These are phyloP conservation scores for Nephila pilipes DNA, from an alignment of 1,140 invertebrate species.

Conservation along the genomic window DNA sequence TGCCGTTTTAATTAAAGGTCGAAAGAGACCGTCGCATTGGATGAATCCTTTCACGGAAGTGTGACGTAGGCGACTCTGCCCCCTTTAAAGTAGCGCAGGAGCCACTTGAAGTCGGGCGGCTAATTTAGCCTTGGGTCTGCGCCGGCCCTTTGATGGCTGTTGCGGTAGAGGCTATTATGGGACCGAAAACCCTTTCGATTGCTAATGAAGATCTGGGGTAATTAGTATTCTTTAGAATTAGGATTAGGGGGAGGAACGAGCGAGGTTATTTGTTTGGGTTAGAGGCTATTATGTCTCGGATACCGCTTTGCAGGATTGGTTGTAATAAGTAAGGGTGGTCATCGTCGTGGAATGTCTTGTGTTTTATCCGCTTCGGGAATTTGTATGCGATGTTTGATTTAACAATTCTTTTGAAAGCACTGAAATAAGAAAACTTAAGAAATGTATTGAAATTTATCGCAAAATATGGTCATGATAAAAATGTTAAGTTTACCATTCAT, in stretches of 20 bases:
- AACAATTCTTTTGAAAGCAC: no score
- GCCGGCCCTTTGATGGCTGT: not conserved
- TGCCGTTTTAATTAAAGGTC: constrained; percentile 51
- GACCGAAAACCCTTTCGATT: constrained; percentile 46
- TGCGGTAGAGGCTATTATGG: constrained; percentile 41
- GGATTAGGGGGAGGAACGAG: not conserved
- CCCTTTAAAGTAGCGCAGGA: not conserved
- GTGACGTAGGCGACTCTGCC: constrained; percentile 32
- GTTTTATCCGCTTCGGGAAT: no score
- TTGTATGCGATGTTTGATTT: no score
- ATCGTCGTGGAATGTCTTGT: no score
- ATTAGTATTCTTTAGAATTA: constrained; percentile 39
- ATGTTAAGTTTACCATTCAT: no score
- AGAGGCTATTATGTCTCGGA: not conserved
- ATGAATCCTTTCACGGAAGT: constrained; percentile 16
- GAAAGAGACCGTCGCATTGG: constrained; percentile 20
- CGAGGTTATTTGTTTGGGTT: not conserved
- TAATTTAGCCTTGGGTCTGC: not conserved
- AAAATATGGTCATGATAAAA: no score
- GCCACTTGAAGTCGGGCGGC: constrained; percentile 19
- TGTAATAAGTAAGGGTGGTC: no score
- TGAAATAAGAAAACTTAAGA: no score
- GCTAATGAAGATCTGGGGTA: constrained; percentile 44
- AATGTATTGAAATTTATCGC: no score
- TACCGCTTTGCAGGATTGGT: not conserved